Evolutionary conservation across 1,140 invertebrate species (phyloP), one percentile per base, ranked within the genome.

Genomic region (Paramacrobiotus metropolitanus): DNA sequence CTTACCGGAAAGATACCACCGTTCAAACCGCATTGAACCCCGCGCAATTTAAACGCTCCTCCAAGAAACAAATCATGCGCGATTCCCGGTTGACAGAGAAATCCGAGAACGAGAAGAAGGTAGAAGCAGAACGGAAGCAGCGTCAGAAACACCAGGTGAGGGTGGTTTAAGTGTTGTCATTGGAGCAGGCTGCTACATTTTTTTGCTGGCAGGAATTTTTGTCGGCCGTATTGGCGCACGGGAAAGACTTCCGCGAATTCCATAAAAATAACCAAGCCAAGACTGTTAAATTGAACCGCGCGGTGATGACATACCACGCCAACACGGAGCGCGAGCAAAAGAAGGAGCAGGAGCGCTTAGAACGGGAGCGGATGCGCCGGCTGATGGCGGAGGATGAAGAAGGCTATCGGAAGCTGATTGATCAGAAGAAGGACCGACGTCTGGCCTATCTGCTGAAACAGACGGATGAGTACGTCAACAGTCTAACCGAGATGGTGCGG

Each of bases 351-450:
- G 89, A 96, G 72, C 80, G 91, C 63, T 90, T 96, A 44, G 94
- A 98, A 72, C 96, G 97, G 71, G 92, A 96, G 73, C 85, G 94
- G 81, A 93, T 98, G 88, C 78, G 88, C 61, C 82, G 88, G 68
- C 78, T 99, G 31, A 99, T 99, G 92, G 72, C 71, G 62, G 77
- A 79, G 68, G 77, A 79, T 70, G 77, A 79, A 69, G 77, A 77
- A 64, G 77, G 77, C 59, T 82, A 80, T 68, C 75, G 94, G 66
- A 96, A 97, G 74, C 80, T 99, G 45, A 95, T 99, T 70, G 94
- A 99, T 82, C 92, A 99, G 72, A 97, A 99, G 81, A 99, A 99
- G 81, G 94, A 99, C 75, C 94, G 95, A 73, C 83, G 94, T 61
- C 76, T 99, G 66, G 93, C 93, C 21, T 97, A 95, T 79, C 77